Conservation (phyloP, 1,140 invertebrate species). For the Drosophila murphyi region DNA sequence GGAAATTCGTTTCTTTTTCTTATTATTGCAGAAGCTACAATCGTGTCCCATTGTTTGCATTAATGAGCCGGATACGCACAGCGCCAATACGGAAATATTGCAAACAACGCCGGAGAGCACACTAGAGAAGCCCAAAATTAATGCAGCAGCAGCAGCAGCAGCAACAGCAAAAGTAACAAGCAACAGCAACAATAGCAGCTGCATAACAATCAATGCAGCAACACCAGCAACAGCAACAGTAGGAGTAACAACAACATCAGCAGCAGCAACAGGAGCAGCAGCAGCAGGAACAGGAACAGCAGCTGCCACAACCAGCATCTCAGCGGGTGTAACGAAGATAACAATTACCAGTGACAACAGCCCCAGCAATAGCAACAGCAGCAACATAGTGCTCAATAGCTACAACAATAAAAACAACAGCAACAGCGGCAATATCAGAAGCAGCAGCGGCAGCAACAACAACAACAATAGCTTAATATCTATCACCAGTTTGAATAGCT, state of each 20-base stretch:
- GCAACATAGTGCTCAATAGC: slow-evolving; percentile 49
- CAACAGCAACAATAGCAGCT: slow-evolving; percentile 56
- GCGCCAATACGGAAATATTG: slow-evolving; percentile 72
- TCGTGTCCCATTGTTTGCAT: slow-evolving; percentile 80
- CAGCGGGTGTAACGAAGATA: slow-evolving; percentile 49
- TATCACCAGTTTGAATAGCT: slow-evolving; percentile 69
- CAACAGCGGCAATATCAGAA: slow-evolving; percentile 31
- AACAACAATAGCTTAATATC: slow-evolving; percentile 70
- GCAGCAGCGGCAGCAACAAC: slow-evolving; percentile 29
- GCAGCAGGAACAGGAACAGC: slow-evolving; percentile 34
- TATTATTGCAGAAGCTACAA: slow-evolving; percentile 69
- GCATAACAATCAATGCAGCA: slow-evolving; percentile 63
- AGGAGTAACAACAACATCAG: slow-evolving; percentile 9
- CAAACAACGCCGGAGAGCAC: slow-evolving; percentile 75
- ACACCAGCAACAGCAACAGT: slow-evolving; percentile 10
- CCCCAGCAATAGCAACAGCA: slow-evolving; percentile 31
- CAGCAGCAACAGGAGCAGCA: slow-evolving; percentile 1
- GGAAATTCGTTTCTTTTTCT: background rate
- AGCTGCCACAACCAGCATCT: slow-evolving; percentile 37
- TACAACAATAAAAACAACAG: slow-evolving; percentile 48
- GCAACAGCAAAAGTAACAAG: slow-evolving; percentile 16
- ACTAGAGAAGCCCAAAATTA: slow-evolving; percentile 62
- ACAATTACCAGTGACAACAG: slow-evolving; percentile 45
- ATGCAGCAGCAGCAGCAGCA: slow-evolving; percentile 18
- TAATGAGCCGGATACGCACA: slow-evolving; percentile 80